Evolutionary conservation across 2,797 vertebrate genomes (phyloP), one percentile per base, ranked within the genome.

Genomic region (Emys orbicularis): DNA sequence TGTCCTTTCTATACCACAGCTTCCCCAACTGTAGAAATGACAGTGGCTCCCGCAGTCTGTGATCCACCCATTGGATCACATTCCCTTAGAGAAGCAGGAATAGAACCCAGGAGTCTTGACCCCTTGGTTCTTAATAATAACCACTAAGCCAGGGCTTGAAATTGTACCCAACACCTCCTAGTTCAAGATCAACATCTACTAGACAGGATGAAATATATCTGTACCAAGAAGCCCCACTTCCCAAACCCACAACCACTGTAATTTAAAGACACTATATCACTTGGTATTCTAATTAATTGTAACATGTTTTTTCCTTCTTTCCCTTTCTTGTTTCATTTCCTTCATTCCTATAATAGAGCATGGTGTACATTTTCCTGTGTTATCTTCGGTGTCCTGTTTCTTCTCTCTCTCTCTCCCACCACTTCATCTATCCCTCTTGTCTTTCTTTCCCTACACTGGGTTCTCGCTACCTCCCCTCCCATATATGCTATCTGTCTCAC

Each of bases 41-140:
- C 54, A 83, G n/a, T 21, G 25, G 61, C n/a, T 82, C 0, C 0
- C n/a, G 68, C 18, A 65, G 47, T 57, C 47, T 37, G 27, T 65
- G 12, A 0, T 61, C 4, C 76, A 80, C 8, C 88, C 84, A 74
- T 0, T 53, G 31, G 84, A 74, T 34, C 3, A 1, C 2, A 52
- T 84, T 87, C 79, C 37, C 25, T 72, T 82, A 37, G 56, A 85
- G 27, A 5, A 27, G 12, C 10, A 27, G 18, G 31, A 72, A 72
- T 72, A 41, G 68, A 72, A 86, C 3, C 1, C n/a, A 83, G 52
- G 8, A 88, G 31, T 34, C 37, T 5, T 79, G n/a, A 11, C 65
- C 10, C 74, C 59, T n/a, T 57, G 7, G 7, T 76, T 90, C 13
- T 31, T 16, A 88, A 10, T 53, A 31, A 31, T 81, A 83, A 85